These are phyloP conservation scores for Thamnophis sirtalis DNA, from an alignment of 2,113 vertebrate species.

Conservation along the genomic window DNA sequence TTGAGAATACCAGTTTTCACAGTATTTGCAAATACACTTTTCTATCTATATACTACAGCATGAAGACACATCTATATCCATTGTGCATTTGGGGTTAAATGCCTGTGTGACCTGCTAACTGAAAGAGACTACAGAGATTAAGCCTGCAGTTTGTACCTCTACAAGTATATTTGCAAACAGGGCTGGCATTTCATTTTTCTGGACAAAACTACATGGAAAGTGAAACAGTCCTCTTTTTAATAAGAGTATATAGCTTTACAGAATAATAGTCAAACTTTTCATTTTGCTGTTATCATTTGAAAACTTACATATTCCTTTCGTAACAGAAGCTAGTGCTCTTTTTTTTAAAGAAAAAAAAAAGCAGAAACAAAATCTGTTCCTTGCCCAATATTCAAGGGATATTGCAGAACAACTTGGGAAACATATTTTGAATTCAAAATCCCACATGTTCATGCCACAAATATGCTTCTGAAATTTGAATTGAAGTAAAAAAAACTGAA, in stretches of 20 bases:
- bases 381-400: background rate
- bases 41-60: background rate
- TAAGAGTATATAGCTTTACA: background rate
- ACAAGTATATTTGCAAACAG: background rate
- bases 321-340: background rate
- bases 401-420: background rate
- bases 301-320: background rate
- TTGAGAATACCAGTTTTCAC: background rate
- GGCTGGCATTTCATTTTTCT: background rate
- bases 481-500: slow-evolving; percentile 32
- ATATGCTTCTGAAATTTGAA: slow-evolving; percentile 7
- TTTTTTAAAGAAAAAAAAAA: background rate
- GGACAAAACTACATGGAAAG: background rate
- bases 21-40: background rate
- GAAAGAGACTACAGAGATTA: background rate
- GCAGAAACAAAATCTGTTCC: background rate
- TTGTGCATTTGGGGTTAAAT: background rate
- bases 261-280: background rate
- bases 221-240: background rate
- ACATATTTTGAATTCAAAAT: background rate
- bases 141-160: background rate
- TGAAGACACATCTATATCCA: background rate
- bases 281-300: background rate
- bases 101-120: background rate
- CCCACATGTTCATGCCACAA: slow-evolving; percentile 18